These are phyloP conservation scores for Carapus acus DNA, from an alignment of 2,797 vertebrate genomes.

Conservation along the genomic window DNA sequence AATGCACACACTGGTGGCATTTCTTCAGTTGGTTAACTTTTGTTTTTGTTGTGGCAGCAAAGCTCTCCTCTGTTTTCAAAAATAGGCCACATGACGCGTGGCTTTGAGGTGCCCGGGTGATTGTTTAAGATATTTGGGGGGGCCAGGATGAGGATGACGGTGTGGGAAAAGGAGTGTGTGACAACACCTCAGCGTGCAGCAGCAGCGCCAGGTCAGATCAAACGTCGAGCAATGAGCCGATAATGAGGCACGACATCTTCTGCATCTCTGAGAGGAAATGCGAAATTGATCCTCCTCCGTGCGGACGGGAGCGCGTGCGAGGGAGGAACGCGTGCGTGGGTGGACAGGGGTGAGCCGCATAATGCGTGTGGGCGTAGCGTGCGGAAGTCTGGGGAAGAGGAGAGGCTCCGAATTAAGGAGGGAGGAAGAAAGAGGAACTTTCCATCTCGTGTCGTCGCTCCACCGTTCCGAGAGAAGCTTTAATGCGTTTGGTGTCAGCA, in stretches of 20 bases:
- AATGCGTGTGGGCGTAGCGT: slow-evolving; percentile 30
- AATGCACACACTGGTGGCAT: slow-evolving; percentile 32
- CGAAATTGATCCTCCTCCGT: slow-evolving; percentile 60
- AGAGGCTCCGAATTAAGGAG: slow-evolving; percentile 2
- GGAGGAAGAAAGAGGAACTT: background rate
- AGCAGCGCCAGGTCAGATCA: slow-evolving; percentile 46
- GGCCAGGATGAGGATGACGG: slow-evolving; percentile 17
- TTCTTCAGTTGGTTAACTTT: slow-evolving; percentile 48
- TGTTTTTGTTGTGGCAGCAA: slow-evolving; percentile 34
- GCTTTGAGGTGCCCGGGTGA: slow-evolving; percentile 42
- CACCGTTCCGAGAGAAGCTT: too few species aligned
- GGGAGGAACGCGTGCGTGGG: slow-evolving; percentile 24
- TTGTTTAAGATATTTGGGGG: slow-evolving; percentile 33
- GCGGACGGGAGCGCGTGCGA: slow-evolving; percentile 38
- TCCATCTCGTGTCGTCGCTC: too few species aligned
- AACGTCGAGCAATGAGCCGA: slow-evolving; percentile 40
- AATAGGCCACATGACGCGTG: slow-evolving; percentile 41
- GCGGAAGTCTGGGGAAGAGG: slow-evolving; percentile 23
- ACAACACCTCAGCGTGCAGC: slow-evolving; percentile 49
- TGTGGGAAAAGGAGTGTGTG: slow-evolving; percentile 10
- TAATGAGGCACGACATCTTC: slow-evolving; percentile 46
- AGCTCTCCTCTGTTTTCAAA: slow-evolving; percentile 34
- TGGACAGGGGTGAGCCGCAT: slow-evolving; percentile 13
- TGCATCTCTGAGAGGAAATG: slow-evolving; percentile 52
- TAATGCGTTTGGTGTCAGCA: too few species aligned